Conservation (phyloP, 92 coral and sea anemone species). For the Zoanthus gigantus region DNA sequence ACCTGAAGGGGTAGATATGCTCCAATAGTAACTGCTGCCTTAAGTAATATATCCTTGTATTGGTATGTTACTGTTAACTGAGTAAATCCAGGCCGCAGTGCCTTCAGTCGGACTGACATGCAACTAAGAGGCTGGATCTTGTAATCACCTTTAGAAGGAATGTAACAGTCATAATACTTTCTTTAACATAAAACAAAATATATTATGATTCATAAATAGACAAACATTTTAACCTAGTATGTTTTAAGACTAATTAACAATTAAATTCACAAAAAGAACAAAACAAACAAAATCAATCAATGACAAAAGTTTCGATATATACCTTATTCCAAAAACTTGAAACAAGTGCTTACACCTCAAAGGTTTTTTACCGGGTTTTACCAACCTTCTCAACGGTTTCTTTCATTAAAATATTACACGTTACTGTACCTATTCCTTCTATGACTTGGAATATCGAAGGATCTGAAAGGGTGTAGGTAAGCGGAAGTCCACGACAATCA, state of each 20-base stretch:
- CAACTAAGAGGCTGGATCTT: constrained; percentile 85
- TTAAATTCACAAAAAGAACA: too few relatives aligned
- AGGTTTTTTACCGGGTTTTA: too few relatives aligned
- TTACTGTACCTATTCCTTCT: constrained; percentile 75
- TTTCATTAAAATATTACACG: too few relatives aligned
- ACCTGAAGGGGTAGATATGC: constrained; percentile 92
- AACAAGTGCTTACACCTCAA: too few relatives aligned
- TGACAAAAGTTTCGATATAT: too few relatives aligned
- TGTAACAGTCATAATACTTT: background rate
- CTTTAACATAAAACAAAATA: too few relatives aligned
- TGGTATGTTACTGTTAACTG: constrained; percentile 86
- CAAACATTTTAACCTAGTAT: too few relatives aligned
- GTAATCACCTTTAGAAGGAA: constrained; percentile 68
- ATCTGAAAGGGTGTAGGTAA: constrained; percentile 88
- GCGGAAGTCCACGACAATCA: constrained; percentile 91
- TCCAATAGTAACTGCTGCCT: constrained; percentile 84
- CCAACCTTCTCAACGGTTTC: too few relatives aligned
- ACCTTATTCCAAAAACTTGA: too few relatives aligned
- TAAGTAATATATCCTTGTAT: constrained; percentile 82
- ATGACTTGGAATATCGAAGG: constrained; percentile 86
- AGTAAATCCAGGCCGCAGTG: constrained; percentile 85
- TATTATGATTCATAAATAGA: too few relatives aligned
- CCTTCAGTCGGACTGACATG: constrained; percentile 85
- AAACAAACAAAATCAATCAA: too few relatives aligned
- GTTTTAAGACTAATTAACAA: too few relatives aligned